Evolutionary conservation across 2,797 vertebrate genomes (phyloP), one percentile per base, ranked within the genome.

Genomic region (Hypotaenidia okinawae): DNA sequence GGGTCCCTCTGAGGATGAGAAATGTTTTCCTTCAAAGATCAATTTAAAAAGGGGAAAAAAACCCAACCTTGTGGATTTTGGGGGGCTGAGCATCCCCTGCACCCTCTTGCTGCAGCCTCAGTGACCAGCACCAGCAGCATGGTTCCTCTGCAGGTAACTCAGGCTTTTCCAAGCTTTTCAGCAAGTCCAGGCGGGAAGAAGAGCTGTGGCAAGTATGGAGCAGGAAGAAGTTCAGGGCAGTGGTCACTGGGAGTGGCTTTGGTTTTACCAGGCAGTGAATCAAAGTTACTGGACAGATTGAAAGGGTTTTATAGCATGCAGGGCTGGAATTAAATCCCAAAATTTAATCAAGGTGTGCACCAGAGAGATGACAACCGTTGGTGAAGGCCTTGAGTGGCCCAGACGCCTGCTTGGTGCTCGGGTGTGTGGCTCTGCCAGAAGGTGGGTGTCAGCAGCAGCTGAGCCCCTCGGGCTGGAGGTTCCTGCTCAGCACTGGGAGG

Each of bases 401-500:
- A 10, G 11, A 1, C 17, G 77, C n/a, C 17, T 15, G 13, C 15
- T 33, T 19, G 8, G 6, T 22, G 3, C 45, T 37, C 1, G 0
- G 16, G 32, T 35, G 69, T 45, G 43, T 45, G 43, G 43, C 43
- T 45, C 77, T 82, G 43, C 33, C 51, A 11, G 27, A 6, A 66
- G 62, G 41, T 45, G 39, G 2, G 0, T 25, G 39, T 33, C 24
- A 10, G 41, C 8, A 8, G 43, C 1, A 16, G 45, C 66, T 3
- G 10, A 13, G 39, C 28, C 32, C 27, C 39, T 41, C 30, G 5
- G 7, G 16, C 2, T 25, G 41, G 37, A 13, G 83, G 27, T n/a
- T 18, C 69, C 28, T 2, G 0, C 4, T 3, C 5, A 1, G 13
- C 21, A 16, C 64, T 1, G 3, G 30, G 6, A 5, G n/a, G 59